Base-by-base conservation (phyloP, 1,140 invertebrate species). In the Adelges cooleyi region DNA sequence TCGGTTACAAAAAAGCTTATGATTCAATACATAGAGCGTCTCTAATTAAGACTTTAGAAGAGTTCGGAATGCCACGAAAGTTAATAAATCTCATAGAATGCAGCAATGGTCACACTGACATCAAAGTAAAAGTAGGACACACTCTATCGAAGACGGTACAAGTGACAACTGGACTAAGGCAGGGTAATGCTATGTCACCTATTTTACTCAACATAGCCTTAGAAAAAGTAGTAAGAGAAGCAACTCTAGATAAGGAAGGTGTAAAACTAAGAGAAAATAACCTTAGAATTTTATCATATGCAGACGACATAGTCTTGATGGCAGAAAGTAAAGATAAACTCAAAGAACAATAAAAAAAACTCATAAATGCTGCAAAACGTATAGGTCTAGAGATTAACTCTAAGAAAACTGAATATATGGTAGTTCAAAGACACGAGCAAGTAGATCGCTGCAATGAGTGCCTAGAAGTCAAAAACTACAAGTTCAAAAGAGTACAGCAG, bases 41-140 rank as follows among this genome's bases (percentile, higher is more conserved):
- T 23, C 8, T 50, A 8, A 50, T 50, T 27, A 50, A 13, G 25
- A n/a, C 22, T 20, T 18, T 48, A 48, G 9, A 48, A 18, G 18
- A 48, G 18, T 48, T 48, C 22, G 17, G 22, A 50, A 50, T 50
- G 13, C 20, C 48, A 9, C 25, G 27, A 8, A 50, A 50, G 8
- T 15, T 50, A 27, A 50, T 50, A 50, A 50, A 50, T 23, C 48
- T 50, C 48, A 50, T 50, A 50, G 27, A 50, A 50, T 27, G 25
- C 22, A 50, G 13, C 25, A 50, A 18, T 50, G 22, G 15, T 3
- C 25, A 50, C 48, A 27, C 48, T 15, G 10, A 50, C 9, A 50
- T 50, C 27, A 50, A 50, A 15, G 48, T 50, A 3, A 50, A 29
- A 50, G 10, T 27, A 50, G 23, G 48, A 50, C 48, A 25, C 23